Evolutionary conservation across 2,797 vertebrate genomes (phyloP).

Genomic region (Kryptolebias ocellatus): DNA sequence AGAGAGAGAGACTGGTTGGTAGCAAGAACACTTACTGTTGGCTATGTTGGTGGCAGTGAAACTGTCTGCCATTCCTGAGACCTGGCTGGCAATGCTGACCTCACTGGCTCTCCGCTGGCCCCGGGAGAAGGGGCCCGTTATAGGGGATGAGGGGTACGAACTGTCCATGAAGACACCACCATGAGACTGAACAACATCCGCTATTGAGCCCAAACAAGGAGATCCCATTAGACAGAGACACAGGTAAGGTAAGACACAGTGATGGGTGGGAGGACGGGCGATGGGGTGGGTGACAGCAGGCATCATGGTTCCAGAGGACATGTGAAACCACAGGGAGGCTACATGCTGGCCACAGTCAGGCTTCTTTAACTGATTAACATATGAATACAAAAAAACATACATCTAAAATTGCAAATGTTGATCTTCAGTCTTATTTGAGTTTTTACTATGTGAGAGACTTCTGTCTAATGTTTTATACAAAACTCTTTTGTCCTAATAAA

Average conservation of each 20-base stretch:
- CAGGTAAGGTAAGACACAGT: conserved; percentile 58
- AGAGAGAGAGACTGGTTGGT: conserved; percentile 61
- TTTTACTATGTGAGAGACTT: background rate
- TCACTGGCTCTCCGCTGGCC: conserved; percentile 95
- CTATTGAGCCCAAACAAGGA: conserved; percentile 90
- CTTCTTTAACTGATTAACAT: conserved; percentile 42
- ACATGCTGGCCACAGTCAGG: conserved; percentile 37
- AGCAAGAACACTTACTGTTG: conserved; percentile 91
- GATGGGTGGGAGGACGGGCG: conserved; percentile 37
- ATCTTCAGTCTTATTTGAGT: background rate
- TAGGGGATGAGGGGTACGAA: conserved; percentile 89
- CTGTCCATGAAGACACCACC: conserved; percentile 94
- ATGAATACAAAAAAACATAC: conserved; percentile 43
- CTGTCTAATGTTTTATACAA: background rate
- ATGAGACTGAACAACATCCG: conserved; percentile 96
- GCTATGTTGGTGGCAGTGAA: conserved; percentile 95
- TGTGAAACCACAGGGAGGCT: conserved; percentile 49
- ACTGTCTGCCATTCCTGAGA: conserved; percentile 98
- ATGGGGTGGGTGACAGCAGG: conserved; percentile 53
- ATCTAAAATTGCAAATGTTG: background rate
- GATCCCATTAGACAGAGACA: conserved; percentile 82
- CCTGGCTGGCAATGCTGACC: conserved; percentile 98
- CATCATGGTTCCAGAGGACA: conserved; percentile 53
- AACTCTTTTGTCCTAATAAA: conserved; percentile 12
- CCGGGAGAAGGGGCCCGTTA: conserved; percentile 87